Evolutionary conservation across 2,113 vertebrate genomes (phyloP).

Genomic region (Cochlearius cochlearius): DNA sequence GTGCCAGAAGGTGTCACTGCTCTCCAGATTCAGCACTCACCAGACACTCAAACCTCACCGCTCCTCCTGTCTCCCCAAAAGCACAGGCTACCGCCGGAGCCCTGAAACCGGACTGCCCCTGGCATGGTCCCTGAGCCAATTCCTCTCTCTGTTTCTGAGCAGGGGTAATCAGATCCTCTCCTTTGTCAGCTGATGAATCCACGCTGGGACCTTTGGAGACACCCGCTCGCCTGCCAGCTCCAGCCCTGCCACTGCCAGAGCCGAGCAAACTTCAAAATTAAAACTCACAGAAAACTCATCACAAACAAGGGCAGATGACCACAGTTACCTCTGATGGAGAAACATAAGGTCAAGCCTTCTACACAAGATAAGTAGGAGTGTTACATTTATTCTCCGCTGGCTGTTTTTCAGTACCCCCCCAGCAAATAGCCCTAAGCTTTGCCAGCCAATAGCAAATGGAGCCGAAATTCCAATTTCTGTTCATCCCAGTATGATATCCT

Average conservation of each 20-base stretch:
- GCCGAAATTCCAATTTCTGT: conserved; percentile 40
- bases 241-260: neutral
- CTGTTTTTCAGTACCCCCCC: neutral
- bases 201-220: neutral
- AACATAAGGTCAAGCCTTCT: neutral
- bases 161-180: neutral
- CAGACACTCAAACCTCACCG: neutral
- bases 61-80: neutral
- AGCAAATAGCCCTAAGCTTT: neutral
- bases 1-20: neutral
- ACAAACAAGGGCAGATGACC: neutral
- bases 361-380: neutral
- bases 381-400: neutral
- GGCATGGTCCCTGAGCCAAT: neutral
- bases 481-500: conserved; percentile 45
- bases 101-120: neutral
- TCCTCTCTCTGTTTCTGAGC: neutral
- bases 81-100: neutral
- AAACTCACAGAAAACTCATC: neutral
- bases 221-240: neutral
- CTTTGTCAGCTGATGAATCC: neutral
- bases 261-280: conserved; percentile 16
- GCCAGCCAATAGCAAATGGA: conserved; percentile 15
- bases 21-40: neutral
- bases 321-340: neutral